A percentile compares a stretch with the other conserved stretches of the same genome.
These are phyloP conservation scores for Sparus aurata DNA, from an alignment of 2,797 vertebrate species.

Conservation along the genomic window DNA sequence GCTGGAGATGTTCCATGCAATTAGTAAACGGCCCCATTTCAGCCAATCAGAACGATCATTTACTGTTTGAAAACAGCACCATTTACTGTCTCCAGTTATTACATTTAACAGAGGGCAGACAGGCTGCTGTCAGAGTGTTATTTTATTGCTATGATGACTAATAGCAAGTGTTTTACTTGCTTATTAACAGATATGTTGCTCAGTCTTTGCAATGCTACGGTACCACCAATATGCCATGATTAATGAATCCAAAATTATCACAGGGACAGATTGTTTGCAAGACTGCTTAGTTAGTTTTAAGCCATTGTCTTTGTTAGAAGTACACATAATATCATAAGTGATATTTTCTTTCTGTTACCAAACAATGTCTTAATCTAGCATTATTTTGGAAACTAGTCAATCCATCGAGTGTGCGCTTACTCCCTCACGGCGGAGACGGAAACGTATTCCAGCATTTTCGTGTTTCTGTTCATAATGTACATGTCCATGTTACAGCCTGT, in stretches of 20 bases:
- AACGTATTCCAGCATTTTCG: too few relatives aligned
- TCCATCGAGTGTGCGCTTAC: too few relatives aligned
- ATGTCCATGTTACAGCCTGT: too few relatives aligned
- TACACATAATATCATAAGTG: background rate
- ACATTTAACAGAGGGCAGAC: background rate
- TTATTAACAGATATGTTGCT: conserved; percentile 9
- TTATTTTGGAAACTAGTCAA: background rate
- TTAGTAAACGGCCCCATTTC: background rate
- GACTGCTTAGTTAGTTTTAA: too few relatives aligned
- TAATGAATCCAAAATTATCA: background rate
- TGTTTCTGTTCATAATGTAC: too few relatives aligned
- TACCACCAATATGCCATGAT: background rate
- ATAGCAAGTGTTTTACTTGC: background rate
- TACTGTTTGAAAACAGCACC: background rate
- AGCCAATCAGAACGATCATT: conserved; percentile 10
- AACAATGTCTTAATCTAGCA: background rate
- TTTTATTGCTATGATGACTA: background rate
- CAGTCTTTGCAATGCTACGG: background rate
- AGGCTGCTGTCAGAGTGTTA: background rate
- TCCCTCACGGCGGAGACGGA: too few relatives aligned
- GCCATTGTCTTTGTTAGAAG: too few relatives aligned
- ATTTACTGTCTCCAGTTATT: background rate
- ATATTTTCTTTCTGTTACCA: background rate
- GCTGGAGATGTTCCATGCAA: background rate
- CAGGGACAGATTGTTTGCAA: background rate